Conservation (phyloP, 1,140 invertebrate genomes). For the Musca vetustissima region DNA sequence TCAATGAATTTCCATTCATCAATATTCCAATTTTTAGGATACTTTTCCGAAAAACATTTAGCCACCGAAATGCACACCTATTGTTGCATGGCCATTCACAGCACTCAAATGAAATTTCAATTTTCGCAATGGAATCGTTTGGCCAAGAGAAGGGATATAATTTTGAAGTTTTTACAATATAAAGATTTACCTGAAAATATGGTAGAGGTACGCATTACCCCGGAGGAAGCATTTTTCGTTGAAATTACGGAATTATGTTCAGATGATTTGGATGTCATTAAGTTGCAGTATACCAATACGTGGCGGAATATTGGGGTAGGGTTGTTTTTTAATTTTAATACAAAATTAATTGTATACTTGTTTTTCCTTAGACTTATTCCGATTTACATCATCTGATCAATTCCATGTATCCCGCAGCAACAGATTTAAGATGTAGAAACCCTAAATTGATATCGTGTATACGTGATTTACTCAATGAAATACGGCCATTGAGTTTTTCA, state of each 20-base stretch:
- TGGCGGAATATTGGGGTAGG: conserved; percentile 45
- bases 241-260: conserved; percentile 44
- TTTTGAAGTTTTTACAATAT: conserved; percentile 39
- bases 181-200: conserved; percentile 30
- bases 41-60: conserved; percentile 46
- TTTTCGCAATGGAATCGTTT: conserved; percentile 46
- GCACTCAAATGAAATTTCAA: conserved; percentile 42
- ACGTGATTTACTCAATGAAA: conserved; percentile 37
- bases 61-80: conserved; percentile 44
- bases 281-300: conserved; percentile 36
- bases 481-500: conserved; percentile 41
- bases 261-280: conserved; percentile 38
- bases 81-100: conserved; percentile 42
- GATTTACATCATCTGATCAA: conserved; percentile 43
- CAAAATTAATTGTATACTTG: not conserved
- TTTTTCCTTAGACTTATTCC: conserved; percentile 33
- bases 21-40: conserved; percentile 29
- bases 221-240: conserved; percentile 42
- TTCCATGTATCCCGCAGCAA: conserved; percentile 39
- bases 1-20: not conserved
- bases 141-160: conserved; percentile 38
- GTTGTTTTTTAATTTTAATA: not conserved
- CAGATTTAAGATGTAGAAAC: conserved; percentile 40
- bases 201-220: conserved; percentile 35
- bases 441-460: conserved; percentile 36